Percentiles rank a stretch among this genome's conserved stretches.
Evolutionary conservation across 2,888 invertebrate genomes (phyloP).

Genomic region (Spisula subtruncata): DNA sequence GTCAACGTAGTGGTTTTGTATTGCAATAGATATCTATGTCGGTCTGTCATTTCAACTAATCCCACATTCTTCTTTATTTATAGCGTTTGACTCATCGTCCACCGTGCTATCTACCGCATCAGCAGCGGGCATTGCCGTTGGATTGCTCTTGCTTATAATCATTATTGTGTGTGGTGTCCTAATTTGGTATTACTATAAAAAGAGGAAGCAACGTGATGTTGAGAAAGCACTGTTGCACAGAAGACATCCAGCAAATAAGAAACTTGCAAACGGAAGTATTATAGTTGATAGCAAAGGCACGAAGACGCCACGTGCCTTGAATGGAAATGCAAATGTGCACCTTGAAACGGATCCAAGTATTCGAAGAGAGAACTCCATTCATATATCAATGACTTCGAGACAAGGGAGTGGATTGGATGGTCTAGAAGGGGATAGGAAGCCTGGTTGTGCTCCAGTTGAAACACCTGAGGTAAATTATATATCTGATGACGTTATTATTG

Average conservation of each 20-base stretch:
- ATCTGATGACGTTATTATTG: constrained; percentile 58
- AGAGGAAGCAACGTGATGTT: constrained; percentile 58
- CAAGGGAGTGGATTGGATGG: constrained; percentile 59
- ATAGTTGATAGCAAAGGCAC: constrained; percentile 48
- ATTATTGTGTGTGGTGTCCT: constrained; percentile 57
- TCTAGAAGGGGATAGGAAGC: constrained; percentile 42
- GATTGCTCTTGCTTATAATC: constrained; percentile 54
- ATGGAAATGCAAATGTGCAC: constrained; percentile 65
- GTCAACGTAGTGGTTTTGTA: no score
- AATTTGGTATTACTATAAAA: constrained; percentile 68
- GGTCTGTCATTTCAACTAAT: no score
- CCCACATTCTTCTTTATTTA: neutral
- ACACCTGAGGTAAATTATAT: constrained; percentile 69
- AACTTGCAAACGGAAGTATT: constrained; percentile 62
- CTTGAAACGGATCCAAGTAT: constrained; percentile 56
- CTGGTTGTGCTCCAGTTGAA: constrained; percentile 65
- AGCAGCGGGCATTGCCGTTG: constrained; percentile 60
- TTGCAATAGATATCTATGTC: no score
- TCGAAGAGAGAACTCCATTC: constrained; percentile 69
- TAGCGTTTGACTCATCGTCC: constrained; percentile 56
- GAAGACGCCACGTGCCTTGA: constrained; percentile 57
- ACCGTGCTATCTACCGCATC: constrained; percentile 67
- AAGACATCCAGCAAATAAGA: constrained; percentile 67
- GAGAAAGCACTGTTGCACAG: constrained; percentile 62
- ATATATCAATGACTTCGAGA: constrained; percentile 66